These are phyloP conservation scores for Chrysemys picta DNA, from an alignment of 2,113 vertebrate genomes.

Conservation along the genomic window DNA sequence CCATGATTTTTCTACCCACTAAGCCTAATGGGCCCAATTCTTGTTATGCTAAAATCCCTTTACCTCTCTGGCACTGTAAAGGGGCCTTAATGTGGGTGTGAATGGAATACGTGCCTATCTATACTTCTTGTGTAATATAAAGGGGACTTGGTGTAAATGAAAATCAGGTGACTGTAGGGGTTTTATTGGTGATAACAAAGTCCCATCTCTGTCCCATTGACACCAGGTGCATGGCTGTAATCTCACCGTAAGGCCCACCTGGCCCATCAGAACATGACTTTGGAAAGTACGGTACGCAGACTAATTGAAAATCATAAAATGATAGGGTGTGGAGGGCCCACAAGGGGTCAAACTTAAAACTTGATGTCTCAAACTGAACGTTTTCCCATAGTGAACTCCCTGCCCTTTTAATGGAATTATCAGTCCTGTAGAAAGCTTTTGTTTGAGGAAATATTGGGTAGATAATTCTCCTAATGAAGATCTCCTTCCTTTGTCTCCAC, in stretches of 20 bases:
- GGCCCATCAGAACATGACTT: neutral
- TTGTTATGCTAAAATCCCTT: neutral
- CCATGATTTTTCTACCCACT: neutral
- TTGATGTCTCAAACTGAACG: conserved; percentile 50
- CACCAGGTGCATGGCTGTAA: neutral
- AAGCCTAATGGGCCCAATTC: neutral
- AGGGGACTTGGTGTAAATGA: neutral
- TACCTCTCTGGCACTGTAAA: neutral
- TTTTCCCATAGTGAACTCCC: conserved; percentile 36
- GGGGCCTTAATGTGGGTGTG: neutral
- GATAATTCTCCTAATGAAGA: conserved; percentile 61
- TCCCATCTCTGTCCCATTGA: neutral
- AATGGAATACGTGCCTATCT: neutral
- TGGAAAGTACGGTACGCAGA: conserved; percentile 2
- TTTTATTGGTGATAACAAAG: neutral
- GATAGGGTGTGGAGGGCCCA: neutral
- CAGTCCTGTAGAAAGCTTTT: conserved; percentile 53
- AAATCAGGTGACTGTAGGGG: neutral
- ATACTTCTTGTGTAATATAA: neutral
- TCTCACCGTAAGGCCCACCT: neutral
- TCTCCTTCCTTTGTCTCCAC: conserved; percentile 51
- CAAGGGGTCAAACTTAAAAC: neutral
- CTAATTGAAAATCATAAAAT: conserved; percentile 11
- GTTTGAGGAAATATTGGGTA: conserved; percentile 51
- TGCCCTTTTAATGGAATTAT: conserved; percentile 68